Base-by-base conservation (phyloP, 2,888 invertebrate genomes). In the Drosophila birchii region DNA sequence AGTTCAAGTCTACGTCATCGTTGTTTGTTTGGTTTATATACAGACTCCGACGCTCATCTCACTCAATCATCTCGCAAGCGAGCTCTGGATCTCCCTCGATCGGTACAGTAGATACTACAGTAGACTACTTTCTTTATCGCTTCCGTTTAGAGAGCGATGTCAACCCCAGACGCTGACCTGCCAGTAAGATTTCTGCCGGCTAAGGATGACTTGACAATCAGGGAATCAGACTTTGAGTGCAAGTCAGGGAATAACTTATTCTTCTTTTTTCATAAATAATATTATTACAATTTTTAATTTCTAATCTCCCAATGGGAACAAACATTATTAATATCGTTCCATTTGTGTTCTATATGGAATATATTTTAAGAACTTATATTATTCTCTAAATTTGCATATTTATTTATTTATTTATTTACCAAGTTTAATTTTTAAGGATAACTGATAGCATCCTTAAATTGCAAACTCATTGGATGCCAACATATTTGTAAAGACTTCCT, bases 1-100 rank as follows among this genome's bases (percentile, higher is more conserved):
- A 73, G 56, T 53, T 73, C 74, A 73, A 45, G 44, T 45, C 73
- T 49, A 62, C 63, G 74, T 71, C 71, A 73, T 71, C 12, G 62
- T 71, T 72, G 55, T 45, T 54, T 72, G 54, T 41, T 26, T 55
- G 55, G 49, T 59, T 59, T 59, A 53, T 11, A 20, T 3, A 34
- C 9, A 16, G 14, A 8, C 12, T 5, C 47, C 18, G 29, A 29
- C 29, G 12, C 32, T 20, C 45, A 20, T 16, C 51, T 34, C 49
- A 58, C 36, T 36, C 18, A 29, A 47, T 49, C 49, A n/a, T 47
- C 36, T 18, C 26, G 36, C 6, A 38, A 59, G 18, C 38, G 12
- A 14, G 29, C 12, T 8, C 23, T 16, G 44, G 4, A 23, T 14
- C 18, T 51, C 29, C 34, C 18, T 38, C 20, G 38, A 51, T 36